These are phyloP conservation scores for Rostratula benghalensis DNA, from an alignment of 2,113 vertebrate genomes.

Conservation along the genomic window DNA sequence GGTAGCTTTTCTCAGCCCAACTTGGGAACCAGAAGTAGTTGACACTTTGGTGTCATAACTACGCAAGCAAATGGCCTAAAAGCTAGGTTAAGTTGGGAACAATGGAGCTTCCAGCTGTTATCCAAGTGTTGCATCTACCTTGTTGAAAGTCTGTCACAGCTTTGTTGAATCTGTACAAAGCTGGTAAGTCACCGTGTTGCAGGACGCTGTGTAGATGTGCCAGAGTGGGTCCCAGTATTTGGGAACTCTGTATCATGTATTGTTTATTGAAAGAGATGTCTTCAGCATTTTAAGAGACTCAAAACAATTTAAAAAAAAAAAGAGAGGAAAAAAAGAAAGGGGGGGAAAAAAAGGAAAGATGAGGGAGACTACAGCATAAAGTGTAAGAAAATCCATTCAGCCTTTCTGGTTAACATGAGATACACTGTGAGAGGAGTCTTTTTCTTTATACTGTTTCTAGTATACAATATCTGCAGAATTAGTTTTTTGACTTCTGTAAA, in stretches of 20 bases:
- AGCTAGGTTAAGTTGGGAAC: background rate
- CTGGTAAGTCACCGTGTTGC: background rate
- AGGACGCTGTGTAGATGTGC: background rate
- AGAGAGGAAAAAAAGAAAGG: too few species aligned
- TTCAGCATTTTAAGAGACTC: background rate
- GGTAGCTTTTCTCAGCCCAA: background rate
- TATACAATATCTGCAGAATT: background rate
- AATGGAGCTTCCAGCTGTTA: background rate
- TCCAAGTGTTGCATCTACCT: background rate
- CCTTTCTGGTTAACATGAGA: background rate
- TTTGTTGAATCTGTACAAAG: background rate
- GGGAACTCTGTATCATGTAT: background rate
- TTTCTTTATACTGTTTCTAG: background rate
- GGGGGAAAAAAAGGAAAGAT: background rate
- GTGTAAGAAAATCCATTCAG: background rate
- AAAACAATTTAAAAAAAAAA: background rate
- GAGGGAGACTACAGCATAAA: background rate
- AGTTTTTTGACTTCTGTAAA: background rate
- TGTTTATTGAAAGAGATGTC: background rate
- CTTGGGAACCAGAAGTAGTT: background rate
- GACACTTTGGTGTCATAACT: background rate
- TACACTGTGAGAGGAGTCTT: background rate
- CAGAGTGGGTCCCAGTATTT: fast-evolving
- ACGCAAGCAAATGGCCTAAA: background rate
- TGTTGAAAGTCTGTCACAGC: background rate